These are phyloP conservation scores for Recurvirostra avosetta DNA, from an alignment of 2,113 vertebrate genomes.

Conservation along the genomic window DNA sequence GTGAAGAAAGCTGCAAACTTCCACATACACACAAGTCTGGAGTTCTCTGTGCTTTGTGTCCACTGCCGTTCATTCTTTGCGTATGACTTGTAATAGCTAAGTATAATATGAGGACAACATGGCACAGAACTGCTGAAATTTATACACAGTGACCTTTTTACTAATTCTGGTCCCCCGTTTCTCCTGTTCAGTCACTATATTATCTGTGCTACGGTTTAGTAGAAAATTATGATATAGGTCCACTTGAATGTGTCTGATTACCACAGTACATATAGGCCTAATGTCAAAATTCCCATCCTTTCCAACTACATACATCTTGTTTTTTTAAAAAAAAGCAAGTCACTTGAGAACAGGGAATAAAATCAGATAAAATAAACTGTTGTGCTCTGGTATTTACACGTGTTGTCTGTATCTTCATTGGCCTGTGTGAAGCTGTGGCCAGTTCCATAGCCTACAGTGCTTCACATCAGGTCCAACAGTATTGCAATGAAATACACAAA, in stretches of 20 bases:
- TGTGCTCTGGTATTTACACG: not conserved
- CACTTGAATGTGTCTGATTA: not conserved
- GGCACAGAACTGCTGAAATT: not conserved
- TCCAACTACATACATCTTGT: not conserved
- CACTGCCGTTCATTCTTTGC: not conserved
- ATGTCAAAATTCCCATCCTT: not conserved
- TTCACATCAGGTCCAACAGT: not conserved
- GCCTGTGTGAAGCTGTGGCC: not conserved
- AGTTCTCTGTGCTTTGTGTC: not conserved
- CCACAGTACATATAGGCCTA: not conserved
- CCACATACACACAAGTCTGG: not conserved
- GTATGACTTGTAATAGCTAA: not conserved
- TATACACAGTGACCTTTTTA: not conserved
- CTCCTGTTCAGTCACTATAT: not conserved
- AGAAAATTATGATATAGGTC: not conserved
- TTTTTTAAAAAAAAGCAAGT: not conserved
- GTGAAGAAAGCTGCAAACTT: not conserved
- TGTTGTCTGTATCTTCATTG: not conserved
- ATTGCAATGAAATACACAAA: not conserved
- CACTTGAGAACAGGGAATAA: not conserved
- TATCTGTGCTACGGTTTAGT: not conserved
- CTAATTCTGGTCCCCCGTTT: not conserved
- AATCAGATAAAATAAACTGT: not conserved
- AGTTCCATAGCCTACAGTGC: not conserved
- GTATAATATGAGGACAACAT: not conserved